Base-by-base conservation (phyloP, 2,888 invertebrate species). In the Patella pellucida region DNA sequence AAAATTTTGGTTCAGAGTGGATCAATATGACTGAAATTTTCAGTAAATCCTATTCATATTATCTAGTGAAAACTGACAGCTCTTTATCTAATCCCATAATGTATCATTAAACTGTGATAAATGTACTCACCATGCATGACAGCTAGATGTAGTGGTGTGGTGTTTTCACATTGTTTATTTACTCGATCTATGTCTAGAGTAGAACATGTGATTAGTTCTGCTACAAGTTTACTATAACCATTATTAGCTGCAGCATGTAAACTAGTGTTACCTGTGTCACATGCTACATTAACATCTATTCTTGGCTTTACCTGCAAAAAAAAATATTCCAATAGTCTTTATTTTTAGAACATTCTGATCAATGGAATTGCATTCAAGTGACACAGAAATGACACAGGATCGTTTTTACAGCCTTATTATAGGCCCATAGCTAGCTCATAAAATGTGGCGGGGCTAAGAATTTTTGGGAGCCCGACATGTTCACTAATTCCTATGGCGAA, bases 241-340 rank as follows among this genome's bases (percentile, higher is more conserved):
- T 80, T 85, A 80, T 90, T 90, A 50, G 87, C 86, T 4, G 90
- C 90, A 15, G 89, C 89, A 80, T 90, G 90, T 11, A 90, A 83
- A 9, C 90, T 85, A 19, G 89, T 88, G 82, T 90, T 90, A 1
- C 90, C 90, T 51, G 88, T 89, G 75, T 89, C 86, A 31, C 89
- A 85, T 9, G 88, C 78, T 68, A 80, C 79, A 80, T 90, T 90
- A 2, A 88, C 81, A 77, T 88, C 82, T 51, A 88, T 83, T 7
- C 78, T 62, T 9, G 86, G 82, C 73, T 84, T 85, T 54, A 86
- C 85, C 88, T 89, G 80, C 50, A 71, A 73, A 50, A 23, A 52
- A n/a, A 50, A 72, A 9, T 41, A 23, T 31, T 19, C 7, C 50
- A 67, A 19, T 23, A 7, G 23, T 52, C 11, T 52, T 11, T 27